A percentile compares a stretch with the other conserved stretches of the same genome.
phyloP scores from a whole-genome alignment of 2,113 vertebrate genomes.

The Rhynchomys soricoides region DNA sequence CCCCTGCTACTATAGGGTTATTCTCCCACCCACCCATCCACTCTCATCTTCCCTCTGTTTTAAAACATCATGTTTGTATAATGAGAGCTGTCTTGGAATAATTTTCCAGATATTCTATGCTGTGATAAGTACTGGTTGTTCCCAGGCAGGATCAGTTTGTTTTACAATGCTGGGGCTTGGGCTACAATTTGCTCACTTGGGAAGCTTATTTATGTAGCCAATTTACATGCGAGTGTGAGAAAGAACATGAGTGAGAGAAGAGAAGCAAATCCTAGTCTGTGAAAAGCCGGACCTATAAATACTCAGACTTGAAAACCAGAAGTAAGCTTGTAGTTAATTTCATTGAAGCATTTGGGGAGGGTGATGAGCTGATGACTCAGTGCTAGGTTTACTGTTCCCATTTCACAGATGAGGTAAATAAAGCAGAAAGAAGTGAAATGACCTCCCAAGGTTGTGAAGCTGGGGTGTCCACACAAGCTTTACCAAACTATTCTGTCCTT shows the following conservation, averaged over 20 bases:
- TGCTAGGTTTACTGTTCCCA: no score
- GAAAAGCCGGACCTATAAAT: background rate
- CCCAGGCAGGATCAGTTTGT: background rate
- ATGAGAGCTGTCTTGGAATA: constrained; percentile 8
- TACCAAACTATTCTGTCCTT: background rate
- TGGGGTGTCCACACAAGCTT: background rate
- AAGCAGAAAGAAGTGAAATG: background rate
- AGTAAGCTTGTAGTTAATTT: background rate
- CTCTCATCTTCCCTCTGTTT: no score
- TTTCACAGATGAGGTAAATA: background rate
- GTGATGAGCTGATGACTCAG: background rate
- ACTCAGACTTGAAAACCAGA: background rate
- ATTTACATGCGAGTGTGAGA: background rate
- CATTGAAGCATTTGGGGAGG: background rate
- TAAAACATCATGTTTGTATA: background rate
- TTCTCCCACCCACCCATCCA: no score
- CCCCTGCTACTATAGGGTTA: no score
- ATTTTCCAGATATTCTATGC: background rate
- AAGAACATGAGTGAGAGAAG: background rate
- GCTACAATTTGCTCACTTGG: background rate
- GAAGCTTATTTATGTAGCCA: background rate
- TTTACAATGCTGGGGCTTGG: background rate
- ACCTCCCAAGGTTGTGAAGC: background rate
- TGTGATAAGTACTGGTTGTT: background rate
- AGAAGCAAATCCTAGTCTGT: background rate